A percentile compares a stretch with the other conserved stretches of the same genome.
Evolutionary conservation across 2,888 invertebrate genomes (phyloP).

Genomic region (Polymixis flavicincta): DNA sequence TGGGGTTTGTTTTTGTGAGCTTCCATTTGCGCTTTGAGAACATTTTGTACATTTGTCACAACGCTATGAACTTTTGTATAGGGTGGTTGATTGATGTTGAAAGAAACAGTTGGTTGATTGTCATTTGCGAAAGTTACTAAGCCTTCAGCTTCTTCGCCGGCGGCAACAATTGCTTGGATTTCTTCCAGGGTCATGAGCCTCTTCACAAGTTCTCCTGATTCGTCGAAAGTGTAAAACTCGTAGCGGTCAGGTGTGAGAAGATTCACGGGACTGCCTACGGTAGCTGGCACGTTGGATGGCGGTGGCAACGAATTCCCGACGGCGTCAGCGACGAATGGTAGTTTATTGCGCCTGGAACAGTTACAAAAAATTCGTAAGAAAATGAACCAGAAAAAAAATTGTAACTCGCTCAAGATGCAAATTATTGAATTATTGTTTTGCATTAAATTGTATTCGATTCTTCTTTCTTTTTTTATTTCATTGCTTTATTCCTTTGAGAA

Average conservation of each 20-base stretch:
- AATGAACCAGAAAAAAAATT: not conserved
- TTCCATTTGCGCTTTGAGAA: slow-evolving; percentile 95
- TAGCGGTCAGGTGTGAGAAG: slow-evolving; percentile 95
- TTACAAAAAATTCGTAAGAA: slow-evolving; percentile 21
- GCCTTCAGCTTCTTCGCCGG: slow-evolving; percentile 93
- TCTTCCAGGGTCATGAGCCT: slow-evolving; percentile 96
- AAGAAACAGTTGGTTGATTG: slow-evolving; percentile 85
- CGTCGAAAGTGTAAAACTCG: slow-evolving; percentile 96
- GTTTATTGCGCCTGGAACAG: slow-evolving; percentile 83
- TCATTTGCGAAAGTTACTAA: slow-evolving; percentile 88
- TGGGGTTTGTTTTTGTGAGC: slow-evolving; percentile 89
- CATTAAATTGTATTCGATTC: not conserved
- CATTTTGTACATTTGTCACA: slow-evolving; percentile 95
- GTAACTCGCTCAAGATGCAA: not conserved
- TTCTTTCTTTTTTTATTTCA: not conserved
- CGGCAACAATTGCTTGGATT: slow-evolving; percentile 96
- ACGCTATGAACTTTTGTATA: slow-evolving; percentile 94
- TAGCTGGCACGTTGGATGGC: slow-evolving; percentile 90
- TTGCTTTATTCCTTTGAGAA: not conserved
- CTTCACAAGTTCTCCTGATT: slow-evolving; percentile 95
- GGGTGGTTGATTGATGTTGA: slow-evolving; percentile 89
- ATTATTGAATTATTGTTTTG: not conserved
- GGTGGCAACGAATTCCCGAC: slow-evolving; percentile 92
- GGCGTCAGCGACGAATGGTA: slow-evolving; percentile 92
- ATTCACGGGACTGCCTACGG: slow-evolving; percentile 95